Conservation (phyloP, 2,113 vertebrate species). For the Scytalopus superciliaris region DNA sequence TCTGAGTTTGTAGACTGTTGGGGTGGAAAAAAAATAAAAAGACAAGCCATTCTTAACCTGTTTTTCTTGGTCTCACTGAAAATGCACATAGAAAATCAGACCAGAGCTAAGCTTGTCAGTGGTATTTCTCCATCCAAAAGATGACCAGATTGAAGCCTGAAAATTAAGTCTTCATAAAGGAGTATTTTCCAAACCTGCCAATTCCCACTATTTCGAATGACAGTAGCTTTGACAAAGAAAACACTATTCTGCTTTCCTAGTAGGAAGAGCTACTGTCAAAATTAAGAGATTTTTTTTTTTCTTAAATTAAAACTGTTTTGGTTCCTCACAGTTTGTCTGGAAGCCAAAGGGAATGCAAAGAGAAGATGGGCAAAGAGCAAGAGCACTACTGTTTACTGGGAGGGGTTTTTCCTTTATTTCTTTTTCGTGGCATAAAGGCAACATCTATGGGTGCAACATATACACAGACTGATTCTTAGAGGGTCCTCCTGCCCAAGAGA, state of each 20-base stretch:
- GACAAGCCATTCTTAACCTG: not conserved
- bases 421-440: not conserved
- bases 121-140: not conserved
- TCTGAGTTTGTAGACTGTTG: not conserved
- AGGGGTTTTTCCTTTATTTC: not conserved
- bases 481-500: not conserved
- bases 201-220: not conserved
- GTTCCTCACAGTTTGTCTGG: not conserved
- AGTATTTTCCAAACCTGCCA: not conserved
- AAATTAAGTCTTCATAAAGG: not conserved
- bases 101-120: not conserved
- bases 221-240: conserved; percentile 11
- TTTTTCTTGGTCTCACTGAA: not conserved
- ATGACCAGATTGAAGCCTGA: not conserved
- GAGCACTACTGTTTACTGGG: not conserved
- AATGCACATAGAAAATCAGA: not conserved
- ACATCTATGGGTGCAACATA: not conserved
- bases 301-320: not conserved
- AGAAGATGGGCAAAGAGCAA: accelerated
- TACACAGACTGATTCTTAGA: not conserved
- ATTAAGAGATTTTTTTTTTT: not conserved
- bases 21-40: not conserved
- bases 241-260: not conserved
- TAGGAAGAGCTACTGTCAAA: not conserved
- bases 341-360: not conserved